Evolutionary conservation across 2,888 invertebrate genomes (phyloP).

Genomic region (Zeuzera pyrina): DNA sequence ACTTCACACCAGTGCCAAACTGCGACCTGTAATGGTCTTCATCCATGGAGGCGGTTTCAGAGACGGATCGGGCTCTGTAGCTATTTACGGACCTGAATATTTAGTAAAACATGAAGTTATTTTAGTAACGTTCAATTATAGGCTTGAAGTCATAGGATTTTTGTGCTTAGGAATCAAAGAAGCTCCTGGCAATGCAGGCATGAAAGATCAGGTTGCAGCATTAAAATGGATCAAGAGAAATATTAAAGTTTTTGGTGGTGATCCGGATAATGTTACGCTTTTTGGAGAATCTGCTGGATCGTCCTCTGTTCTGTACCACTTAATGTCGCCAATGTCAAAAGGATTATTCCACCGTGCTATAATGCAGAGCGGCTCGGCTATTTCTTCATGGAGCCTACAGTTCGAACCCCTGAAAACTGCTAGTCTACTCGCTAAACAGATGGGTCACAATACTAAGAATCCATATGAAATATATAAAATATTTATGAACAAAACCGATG

Average conservation of each 20-base stretch:
- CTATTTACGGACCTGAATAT: slow-evolving; percentile 52
- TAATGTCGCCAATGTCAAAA: slow-evolving; percentile 51
- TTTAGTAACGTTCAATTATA: slow-evolving; percentile 54
- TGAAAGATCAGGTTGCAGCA: slow-evolving; percentile 59
- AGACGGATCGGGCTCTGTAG: slow-evolving; percentile 49
- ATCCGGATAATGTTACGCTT: slow-evolving; percentile 49
- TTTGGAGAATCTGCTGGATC: slow-evolving; percentile 65
- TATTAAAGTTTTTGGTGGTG: slow-evolving; percentile 49
- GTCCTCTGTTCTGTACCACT: slow-evolving; percentile 47
- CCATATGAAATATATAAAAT: slow-evolving; percentile 37
- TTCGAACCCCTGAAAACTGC: slow-evolving; percentile 47
- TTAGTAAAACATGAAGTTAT: slow-evolving; percentile 44
- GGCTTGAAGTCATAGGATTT: slow-evolving; percentile 55
- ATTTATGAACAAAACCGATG: slow-evolving; percentile 30
- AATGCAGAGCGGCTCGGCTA: slow-evolving; percentile 54
- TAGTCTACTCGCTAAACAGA: slow-evolving; percentile 32
- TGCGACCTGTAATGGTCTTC: slow-evolving; percentile 55
- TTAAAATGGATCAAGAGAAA: slow-evolving; percentile 49
- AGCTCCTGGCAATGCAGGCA: slow-evolving; percentile 53
- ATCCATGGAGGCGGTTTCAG: slow-evolving; percentile 61
- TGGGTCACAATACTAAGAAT: slow-evolving; percentile 35
- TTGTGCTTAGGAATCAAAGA: slow-evolving; percentile 51
- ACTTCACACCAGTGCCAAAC: slow-evolving; percentile 11
- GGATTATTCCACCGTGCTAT: slow-evolving; percentile 54
- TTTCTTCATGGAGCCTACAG: slow-evolving; percentile 55